Conservation (phyloP, 2,797 vertebrate species). For the Helarctos malayanus region DNA sequence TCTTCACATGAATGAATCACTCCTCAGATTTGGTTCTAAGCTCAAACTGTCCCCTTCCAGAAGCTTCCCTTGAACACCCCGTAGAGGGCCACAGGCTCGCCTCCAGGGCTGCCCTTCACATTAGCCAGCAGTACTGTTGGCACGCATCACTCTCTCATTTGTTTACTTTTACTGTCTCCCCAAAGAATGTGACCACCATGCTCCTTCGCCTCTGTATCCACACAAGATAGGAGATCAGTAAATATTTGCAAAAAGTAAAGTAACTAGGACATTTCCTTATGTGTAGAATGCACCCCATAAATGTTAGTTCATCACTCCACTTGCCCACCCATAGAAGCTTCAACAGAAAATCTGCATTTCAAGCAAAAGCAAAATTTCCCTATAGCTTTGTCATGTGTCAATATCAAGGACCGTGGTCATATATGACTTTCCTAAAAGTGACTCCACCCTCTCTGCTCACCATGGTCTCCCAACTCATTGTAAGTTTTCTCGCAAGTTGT, state of each 20-base stretch:
- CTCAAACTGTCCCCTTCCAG: not conserved
- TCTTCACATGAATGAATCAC: not conserved
- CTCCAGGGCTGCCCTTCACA: not conserved
- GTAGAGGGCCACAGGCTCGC: too few relatives aligned
- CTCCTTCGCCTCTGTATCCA: not conserved
- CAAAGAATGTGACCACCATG: not conserved
- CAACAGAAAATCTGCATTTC: slow-evolving; percentile 1
- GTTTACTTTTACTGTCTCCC: not conserved
- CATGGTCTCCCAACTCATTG: not conserved
- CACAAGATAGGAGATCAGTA: not conserved
- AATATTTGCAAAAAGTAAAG: slow-evolving; percentile 35
- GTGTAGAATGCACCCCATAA: not conserved
- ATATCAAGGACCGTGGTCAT: not conserved
- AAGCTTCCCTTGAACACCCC: not conserved
- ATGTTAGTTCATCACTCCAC: not conserved
- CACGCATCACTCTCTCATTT: not conserved
- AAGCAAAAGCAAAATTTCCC: not conserved
- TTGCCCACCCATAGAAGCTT: not conserved
- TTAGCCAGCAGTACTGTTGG: not conserved
- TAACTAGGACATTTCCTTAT: not conserved
- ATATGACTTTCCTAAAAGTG: not conserved
- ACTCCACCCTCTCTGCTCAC: not conserved
- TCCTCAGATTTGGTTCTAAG: not conserved
- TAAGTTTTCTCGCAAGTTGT: not conserved
- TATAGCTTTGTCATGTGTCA: not conserved